phyloP scores from a whole-genome alignment of 2,113 vertebrate species.

The Mionectes macconnelli region DNA sequence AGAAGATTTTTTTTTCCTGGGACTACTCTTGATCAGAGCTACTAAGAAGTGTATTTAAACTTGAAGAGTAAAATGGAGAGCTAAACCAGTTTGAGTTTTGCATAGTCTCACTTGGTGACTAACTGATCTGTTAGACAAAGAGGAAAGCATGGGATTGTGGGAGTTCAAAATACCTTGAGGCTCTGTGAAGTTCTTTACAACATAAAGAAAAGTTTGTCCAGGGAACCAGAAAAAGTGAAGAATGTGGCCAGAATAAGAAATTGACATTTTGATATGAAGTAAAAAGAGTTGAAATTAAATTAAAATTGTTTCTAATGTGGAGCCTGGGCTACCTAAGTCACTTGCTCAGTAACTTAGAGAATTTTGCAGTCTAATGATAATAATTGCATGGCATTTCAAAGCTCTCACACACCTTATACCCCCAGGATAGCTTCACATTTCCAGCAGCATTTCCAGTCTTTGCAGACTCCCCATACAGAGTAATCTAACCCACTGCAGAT shows the following conservation, averaged over 20 bases:
- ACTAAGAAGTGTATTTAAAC: background rate
- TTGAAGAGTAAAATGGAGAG: background rate
- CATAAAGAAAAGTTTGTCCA: background rate
- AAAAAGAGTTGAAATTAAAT: background rate
- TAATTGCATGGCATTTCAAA: background rate
- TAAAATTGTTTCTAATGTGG: background rate
- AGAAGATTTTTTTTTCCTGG: background rate
- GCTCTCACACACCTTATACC: background rate
- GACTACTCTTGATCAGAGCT: background rate
- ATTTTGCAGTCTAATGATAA: background rate
- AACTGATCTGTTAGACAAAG: background rate
- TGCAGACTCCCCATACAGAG: background rate
- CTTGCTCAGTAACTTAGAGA: background rate
- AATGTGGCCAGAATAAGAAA: background rate
- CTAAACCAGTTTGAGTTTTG: constrained; percentile 12
- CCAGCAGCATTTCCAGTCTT: background rate
- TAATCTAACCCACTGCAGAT: background rate
- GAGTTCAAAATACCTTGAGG: background rate
- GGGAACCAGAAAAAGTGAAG: background rate
- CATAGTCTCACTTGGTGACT: background rate
- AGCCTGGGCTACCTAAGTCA: background rate
- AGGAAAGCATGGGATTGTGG: background rate
- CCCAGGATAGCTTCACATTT: background rate
- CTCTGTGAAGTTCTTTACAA: background rate
- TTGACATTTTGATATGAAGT: background rate